Base-by-base conservation (phyloP, 1,140 invertebrate species). In the Drosophila melanica region DNA sequence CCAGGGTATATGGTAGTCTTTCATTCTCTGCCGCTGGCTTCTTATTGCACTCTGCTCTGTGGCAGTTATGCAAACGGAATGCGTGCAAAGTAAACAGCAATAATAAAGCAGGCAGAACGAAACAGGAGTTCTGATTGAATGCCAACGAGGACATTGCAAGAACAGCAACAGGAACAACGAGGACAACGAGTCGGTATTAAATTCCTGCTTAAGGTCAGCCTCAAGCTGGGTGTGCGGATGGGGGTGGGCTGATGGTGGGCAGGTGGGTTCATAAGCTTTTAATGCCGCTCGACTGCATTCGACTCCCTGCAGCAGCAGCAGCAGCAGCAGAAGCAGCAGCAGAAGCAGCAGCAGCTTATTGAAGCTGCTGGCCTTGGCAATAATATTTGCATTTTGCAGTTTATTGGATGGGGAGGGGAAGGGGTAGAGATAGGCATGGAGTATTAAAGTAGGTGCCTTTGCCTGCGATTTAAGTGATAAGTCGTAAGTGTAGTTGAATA, bases 231-330 rank as follows among this genome's bases (percentile, higher is more conserved):
- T 23, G 20, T 20, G 33, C 16, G 20, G 10, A 23, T 12, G 7
- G 57, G 8, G 23, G 18, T 11, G 10, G 33, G 23, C 23, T 45
- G 48, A 51, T 23, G 20, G 33, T 23, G 20, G 33, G 7, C 53
- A 67, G 62, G 65, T 74, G 68, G 53, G 58, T 12, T 64, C 57
- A 75, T 68, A 75, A 75, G 70, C 76, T 66, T 72, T 76, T 80
- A 77, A 72, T 80, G 67, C 66, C 47, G 65, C 75, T 42, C 23
- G 60, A 79, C 58, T 79, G 80, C 59, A 76, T 33, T 60, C 35
- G 33, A 55, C 55, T 45, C 33, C n/a, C 50, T 23, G 16, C n/a
- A 27, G 27, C 27, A 23, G 3, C 42, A 63, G 70, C 62, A 23
- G 3, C 42, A 63, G 70, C 62, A 20, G 20, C 20, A 3, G 20